A percentile compares a stretch with the other conserved stretches of the same genome.
Evolutionary conservation across 2,113 vertebrate genomes (phyloP).

Genomic region (Anser brachyrhynchus): DNA sequence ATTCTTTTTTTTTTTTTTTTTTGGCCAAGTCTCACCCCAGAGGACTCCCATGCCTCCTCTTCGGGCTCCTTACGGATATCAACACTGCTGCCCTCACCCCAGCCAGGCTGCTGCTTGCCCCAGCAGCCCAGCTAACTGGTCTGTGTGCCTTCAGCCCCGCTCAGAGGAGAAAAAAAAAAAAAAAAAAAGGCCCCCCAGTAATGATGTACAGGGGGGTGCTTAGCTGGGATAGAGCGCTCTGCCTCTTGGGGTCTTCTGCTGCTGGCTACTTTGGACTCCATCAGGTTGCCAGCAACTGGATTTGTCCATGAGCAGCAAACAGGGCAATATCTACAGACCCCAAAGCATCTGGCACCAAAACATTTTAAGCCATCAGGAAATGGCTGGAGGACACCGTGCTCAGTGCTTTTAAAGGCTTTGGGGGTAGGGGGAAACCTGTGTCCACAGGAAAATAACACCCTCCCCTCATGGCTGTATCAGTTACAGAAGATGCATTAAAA

Average conservation of each 20-base stretch:
- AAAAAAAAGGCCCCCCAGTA: not conserved
- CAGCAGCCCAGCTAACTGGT: fast-evolving
- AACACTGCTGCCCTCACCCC: not conserved
- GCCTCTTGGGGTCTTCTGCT: not conserved
- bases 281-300: not conserved
- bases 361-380: not conserved
- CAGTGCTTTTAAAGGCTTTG: conserved; percentile 31
- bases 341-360: not conserved
- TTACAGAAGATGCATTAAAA: conserved; percentile 52
- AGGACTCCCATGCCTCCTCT: not conserved
- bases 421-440: not conserved
- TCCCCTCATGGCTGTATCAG: not conserved
- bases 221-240: not conserved
- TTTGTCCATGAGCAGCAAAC: not conserved
- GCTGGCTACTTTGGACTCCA: not conserved
- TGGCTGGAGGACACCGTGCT: not conserved
- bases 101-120: not conserved
- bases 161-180: not conserved
- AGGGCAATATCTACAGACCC: conserved; percentile 1
- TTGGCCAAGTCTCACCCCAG: not conserved
- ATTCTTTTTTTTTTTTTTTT: too few species aligned
- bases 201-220: fast-evolving
- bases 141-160: not conserved
- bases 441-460: not conserved
- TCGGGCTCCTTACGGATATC: not conserved